A percentile compares a stretch with the other conserved stretches of the same genome.
Conservation (phyloP, 2,797 vertebrate genomes). For the Pipistrellus kuhlii region DNA sequence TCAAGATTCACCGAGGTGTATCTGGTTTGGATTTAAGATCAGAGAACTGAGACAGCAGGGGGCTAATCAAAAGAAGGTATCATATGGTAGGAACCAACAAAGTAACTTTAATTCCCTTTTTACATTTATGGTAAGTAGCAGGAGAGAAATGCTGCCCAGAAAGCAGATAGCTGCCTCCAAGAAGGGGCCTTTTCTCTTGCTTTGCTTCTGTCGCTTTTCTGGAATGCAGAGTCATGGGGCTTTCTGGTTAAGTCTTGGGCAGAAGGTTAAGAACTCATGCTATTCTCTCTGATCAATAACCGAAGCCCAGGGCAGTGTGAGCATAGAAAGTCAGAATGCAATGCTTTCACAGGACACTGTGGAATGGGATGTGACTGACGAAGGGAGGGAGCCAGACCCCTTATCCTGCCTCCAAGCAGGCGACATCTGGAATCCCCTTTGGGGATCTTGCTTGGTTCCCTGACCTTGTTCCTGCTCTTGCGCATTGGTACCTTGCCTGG, state of each 20-base stretch:
- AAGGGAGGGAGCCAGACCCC: neutral
- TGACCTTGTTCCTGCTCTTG: neutral
- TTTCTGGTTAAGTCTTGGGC: no score
- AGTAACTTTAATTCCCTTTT: conserved; percentile 90
- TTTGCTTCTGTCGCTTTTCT: neutral
- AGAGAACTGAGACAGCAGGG: neutral
- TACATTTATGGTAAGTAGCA: conserved; percentile 91
- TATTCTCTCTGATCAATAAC: neutral
- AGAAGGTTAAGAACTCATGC: neutral
- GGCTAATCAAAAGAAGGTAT: conserved; percentile 55
- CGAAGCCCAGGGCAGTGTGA: neutral
- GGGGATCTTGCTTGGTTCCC: no score
- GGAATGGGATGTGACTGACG: fast-evolving
- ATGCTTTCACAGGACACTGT: neutral
- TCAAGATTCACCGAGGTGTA: neutral
- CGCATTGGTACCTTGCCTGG: neutral
- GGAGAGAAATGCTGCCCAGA: conserved; percentile 78
- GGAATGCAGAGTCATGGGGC: neutral
- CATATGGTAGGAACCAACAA: conserved; percentile 91
- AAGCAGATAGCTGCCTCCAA: neutral
- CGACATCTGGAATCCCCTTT: neutral
- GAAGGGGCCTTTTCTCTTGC: neutral
- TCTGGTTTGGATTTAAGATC: neutral
- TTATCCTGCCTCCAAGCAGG: neutral
- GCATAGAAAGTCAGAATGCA: neutral